Evolutionary conservation across 2,888 invertebrate species (phyloP), one percentile per base, ranked within the genome.

Genomic region (Torymus texanus): DNA sequence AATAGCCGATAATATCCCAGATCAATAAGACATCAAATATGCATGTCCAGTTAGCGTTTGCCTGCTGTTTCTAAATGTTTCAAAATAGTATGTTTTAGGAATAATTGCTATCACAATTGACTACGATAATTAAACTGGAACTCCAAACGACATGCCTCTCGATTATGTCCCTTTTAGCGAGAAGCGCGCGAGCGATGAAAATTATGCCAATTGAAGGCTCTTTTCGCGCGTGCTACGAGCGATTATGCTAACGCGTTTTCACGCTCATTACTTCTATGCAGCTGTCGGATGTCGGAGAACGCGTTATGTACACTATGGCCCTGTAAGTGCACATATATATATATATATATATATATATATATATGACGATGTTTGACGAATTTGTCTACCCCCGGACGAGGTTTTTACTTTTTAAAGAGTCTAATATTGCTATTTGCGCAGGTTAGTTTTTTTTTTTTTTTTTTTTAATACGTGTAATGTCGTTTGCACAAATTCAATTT

Each of bases 191-290:
- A 55, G 63, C 63, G 63, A 67, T 56, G 56, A 62, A 58, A 77
- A 77, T 77, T 71, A 56, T 50, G 63, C 18, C 76, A 77, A 77
- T 77, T 77, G 71, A 71, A 41, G 12, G 63, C 76, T 67, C 72
- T 55, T 71, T 71, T 66, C 51, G 14, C 16, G 8, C 55, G 12
- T 41, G 24, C 51, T 41, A 41, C 41, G 41, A 5, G 8, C 24
- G 51, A 71, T 77, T 71, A 71, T 70, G 76, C 76, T 71, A 71
- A 71, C 71, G 51, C 62, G 51, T 62, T 77, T 77, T 77, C 70
- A 24, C 71, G 58, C 76, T 67, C 55, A 67, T 61, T 61, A 67
- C 59, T 67, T 24, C 11, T n/a, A 21, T 2, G 56, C 62, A 62
- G 53, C 53, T 29, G 62, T 68, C 24, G 53, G 14, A 13, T 29